phyloP scores from a whole-genome alignment of 2,113 vertebrate genomes.

The Calidris pugnax region DNA sequence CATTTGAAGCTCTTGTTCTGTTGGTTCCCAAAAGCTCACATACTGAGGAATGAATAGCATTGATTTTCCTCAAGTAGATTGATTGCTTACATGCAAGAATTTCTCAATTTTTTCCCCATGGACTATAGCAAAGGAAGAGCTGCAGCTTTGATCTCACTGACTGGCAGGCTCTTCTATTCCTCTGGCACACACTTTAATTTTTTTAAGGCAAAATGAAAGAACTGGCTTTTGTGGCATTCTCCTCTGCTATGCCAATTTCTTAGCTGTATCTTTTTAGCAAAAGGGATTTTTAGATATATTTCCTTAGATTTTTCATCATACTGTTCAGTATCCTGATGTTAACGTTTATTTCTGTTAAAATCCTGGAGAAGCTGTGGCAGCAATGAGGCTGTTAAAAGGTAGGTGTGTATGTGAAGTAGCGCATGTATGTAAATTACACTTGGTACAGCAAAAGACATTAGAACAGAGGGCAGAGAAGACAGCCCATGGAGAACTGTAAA shows the following conservation, averaged over 20 bases:
- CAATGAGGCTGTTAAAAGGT: not conserved
- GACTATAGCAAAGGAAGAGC: not conserved
- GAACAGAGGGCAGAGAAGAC: not conserved
- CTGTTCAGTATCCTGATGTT: not conserved
- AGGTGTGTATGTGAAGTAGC: not conserved
- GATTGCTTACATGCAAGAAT: not conserved
- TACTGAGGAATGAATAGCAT: not conserved
- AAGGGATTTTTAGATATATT: not conserved
- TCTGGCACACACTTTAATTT: not conserved
- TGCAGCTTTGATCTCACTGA: conserved; percentile 26
- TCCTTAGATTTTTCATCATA: conserved; percentile 2
- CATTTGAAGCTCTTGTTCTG: not conserved
- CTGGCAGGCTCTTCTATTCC: not conserved
- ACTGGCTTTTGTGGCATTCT: not conserved
- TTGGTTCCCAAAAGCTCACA: not conserved
- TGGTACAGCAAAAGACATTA: not conserved
- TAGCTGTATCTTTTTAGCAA: not conserved
- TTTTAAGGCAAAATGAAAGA: not conserved
- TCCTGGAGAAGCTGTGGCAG: not conserved
- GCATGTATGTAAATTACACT: not conserved
- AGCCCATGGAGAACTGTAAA: not conserved
- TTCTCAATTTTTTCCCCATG: not conserved
- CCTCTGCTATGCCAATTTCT: not conserved
- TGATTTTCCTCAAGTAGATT: not conserved
- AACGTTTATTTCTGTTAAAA: not conserved